Conservation (phyloP, 1,140 invertebrate genomes). For the Eueides isabella region DNA sequence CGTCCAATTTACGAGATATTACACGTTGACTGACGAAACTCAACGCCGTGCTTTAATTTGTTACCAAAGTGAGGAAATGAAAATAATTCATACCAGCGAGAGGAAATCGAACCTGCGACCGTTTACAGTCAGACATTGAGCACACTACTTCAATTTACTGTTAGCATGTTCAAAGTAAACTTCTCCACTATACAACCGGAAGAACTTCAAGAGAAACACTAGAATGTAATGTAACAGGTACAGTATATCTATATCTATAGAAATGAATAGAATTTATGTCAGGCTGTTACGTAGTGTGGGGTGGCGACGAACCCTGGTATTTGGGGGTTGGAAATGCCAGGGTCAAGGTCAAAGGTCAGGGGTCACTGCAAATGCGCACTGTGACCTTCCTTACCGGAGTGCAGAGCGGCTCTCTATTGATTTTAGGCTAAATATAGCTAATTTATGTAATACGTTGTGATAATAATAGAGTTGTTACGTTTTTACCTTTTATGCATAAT, state of each 20-base stretch:
- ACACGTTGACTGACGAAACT: too few relatives aligned
- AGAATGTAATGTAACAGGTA: too few relatives aligned
- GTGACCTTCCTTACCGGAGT: slow-evolving; percentile 36
- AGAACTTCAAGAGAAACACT: not conserved
- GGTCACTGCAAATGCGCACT: slow-evolving; percentile 46
- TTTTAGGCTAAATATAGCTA: slow-evolving; percentile 4
- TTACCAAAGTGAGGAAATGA: too few relatives aligned
- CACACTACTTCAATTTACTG: not conserved
- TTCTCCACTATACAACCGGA: not conserved
- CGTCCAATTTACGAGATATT: too few relatives aligned
- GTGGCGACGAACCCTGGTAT: slow-evolving; percentile 39
- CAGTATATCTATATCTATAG: not conserved
- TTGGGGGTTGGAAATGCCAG: slow-evolving; percentile 38
- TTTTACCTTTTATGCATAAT: not conserved
- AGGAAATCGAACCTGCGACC: too few relatives aligned
- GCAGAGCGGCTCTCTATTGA: not conserved
- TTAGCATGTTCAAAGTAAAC: not conserved
- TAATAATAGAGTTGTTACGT: not conserved
- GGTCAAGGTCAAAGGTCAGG: slow-evolving; percentile 41
- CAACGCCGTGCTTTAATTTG: too few relatives aligned
- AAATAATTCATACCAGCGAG: too few relatives aligned
- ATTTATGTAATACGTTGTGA: not conserved
- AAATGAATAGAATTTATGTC: not conserved
- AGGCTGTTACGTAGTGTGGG: slow-evolving; percentile 22
- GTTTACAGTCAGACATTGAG: too few relatives aligned